These are phyloP conservation scores for Phalangium opilio DNA, from an alignment of 2,888 invertebrate genomes.

Conservation along the genomic window DNA sequence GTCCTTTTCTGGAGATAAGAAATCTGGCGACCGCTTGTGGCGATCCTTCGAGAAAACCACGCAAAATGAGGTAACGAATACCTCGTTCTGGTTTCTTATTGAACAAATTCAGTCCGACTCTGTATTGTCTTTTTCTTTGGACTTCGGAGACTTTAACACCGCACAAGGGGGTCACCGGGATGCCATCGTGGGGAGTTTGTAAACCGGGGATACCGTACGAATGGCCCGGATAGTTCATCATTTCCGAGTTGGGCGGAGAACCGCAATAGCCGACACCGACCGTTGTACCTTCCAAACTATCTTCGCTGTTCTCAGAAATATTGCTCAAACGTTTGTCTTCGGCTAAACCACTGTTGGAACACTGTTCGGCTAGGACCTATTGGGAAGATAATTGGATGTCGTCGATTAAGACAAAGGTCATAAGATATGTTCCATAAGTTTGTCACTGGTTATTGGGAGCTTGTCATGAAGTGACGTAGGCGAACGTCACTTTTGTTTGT, in stretches of 20 bases:
- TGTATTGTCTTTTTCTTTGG: conserved; percentile 85
- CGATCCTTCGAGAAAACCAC: conserved; percentile 86
- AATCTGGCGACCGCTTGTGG: conserved; percentile 88
- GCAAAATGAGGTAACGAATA: conserved; percentile 77
- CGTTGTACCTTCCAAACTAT: conserved; percentile 32
- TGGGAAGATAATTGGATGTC: no score
- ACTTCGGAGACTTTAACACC: conserved; percentile 42
- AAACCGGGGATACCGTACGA: no score
- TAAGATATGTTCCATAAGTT: no score
- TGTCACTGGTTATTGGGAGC: no score
- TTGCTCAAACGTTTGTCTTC: conserved; percentile 34
- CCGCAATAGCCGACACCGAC: conserved; percentile 24
- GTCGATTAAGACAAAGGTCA: no score
- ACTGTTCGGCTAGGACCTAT: background rate
- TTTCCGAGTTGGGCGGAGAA: conserved; percentile 23
- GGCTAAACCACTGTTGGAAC: background rate
- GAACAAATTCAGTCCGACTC: conserved; percentile 93
- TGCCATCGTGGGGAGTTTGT: no score
- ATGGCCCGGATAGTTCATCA: no score
- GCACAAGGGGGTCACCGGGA: no score
- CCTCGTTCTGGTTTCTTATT: conserved; percentile 91
- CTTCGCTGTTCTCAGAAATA: conserved; percentile 19
- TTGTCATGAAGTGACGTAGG: no score
- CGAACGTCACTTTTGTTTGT: no score
- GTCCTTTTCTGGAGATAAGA: conserved; percentile 84